These are phyloP conservation scores for Scartelaos histophorus DNA, from an alignment of 2,113 vertebrate genomes.

Conservation along the genomic window DNA sequence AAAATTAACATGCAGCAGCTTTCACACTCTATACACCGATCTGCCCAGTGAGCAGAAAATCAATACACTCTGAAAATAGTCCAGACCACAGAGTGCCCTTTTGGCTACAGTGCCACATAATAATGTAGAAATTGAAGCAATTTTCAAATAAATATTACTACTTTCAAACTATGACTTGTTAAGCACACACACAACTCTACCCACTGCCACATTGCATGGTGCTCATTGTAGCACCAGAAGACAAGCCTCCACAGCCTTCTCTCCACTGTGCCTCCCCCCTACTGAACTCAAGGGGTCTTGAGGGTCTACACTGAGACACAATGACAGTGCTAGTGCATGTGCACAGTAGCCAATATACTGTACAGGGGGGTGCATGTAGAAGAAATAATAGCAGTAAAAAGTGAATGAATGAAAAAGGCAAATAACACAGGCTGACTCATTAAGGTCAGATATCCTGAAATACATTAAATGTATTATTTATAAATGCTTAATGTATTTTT, in stretches of 20 bases:
- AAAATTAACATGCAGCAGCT: conserved; percentile 72
- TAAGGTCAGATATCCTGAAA: too few species aligned
- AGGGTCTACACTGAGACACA: too few species aligned
- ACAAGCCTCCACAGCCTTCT: conserved; percentile 67
- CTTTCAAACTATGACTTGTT: background rate
- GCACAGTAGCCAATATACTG: too few species aligned
- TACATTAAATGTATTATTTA: too few species aligned
- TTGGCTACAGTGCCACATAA: conserved; percentile 33
- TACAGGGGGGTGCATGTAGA: too few species aligned
- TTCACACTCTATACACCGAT: conserved; percentile 64
- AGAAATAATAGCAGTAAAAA: too few species aligned
- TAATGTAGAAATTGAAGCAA: background rate
- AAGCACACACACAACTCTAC: background rate
- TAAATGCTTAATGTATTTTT: too few species aligned
- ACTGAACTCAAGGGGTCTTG: too few species aligned
- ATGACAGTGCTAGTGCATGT: too few species aligned
- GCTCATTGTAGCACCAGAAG: conserved; percentile 61
- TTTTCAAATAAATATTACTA: background rate
- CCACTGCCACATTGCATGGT: conserved; percentile 59
- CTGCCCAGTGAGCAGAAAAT: conserved; percentile 68
- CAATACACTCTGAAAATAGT: conserved; percentile 62
- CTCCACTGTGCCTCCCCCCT: too few species aligned
- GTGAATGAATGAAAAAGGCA: too few species aligned
- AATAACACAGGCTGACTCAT: too few species aligned
- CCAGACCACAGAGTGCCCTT: conserved; percentile 26